These are phyloP conservation scores for Tiphia femorata DNA, from an alignment of 2,888 invertebrate genomes.

Conservation along the genomic window DNA sequence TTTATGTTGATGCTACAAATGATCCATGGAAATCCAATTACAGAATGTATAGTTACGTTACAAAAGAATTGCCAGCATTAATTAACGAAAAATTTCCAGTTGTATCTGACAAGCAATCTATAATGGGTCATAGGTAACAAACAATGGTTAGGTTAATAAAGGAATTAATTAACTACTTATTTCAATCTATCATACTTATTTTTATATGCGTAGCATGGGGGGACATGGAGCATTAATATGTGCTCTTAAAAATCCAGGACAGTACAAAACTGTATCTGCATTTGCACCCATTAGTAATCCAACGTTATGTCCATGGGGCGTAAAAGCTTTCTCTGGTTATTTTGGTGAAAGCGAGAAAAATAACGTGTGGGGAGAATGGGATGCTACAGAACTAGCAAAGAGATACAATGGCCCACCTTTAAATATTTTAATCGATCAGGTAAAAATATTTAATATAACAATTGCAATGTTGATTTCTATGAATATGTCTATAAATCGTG, in stretches of 20 bases:
- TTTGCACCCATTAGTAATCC: conserved; percentile 97
- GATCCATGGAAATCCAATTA: conserved; percentile 95
- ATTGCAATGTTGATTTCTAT: too few species aligned
- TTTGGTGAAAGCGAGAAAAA: conserved; percentile 76
- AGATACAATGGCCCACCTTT: conserved; percentile 87
- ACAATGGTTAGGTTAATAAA: neutral
- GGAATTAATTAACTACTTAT: conserved; percentile 3
- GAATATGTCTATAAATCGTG: neutral
- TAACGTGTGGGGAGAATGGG: conserved; percentile 83
- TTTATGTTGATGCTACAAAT: conserved; percentile 92
- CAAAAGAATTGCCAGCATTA: conserved; percentile 83
- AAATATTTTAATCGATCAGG: conserved; percentile 91
- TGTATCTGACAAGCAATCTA: conserved; percentile 75
- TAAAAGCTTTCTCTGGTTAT: conserved; percentile 86
- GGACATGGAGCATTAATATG: conserved; percentile 96
- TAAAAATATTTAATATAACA: conserved; percentile 58
- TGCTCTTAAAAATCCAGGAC: conserved; percentile 89
- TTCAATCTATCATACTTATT: conserved; percentile 5
- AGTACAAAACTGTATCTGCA: conserved; percentile 90
- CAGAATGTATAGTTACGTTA: conserved; percentile 96
- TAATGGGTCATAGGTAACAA: conserved; percentile 83
- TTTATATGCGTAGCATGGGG: conserved; percentile 84
- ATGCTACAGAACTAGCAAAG: conserved; percentile 86
- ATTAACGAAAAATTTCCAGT: conserved; percentile 82
- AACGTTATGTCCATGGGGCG: conserved; percentile 86